These are phyloP conservation scores for Zosterops lateralis DNA, from an alignment of 2,113 vertebrate species.

Conservation along the genomic window DNA sequence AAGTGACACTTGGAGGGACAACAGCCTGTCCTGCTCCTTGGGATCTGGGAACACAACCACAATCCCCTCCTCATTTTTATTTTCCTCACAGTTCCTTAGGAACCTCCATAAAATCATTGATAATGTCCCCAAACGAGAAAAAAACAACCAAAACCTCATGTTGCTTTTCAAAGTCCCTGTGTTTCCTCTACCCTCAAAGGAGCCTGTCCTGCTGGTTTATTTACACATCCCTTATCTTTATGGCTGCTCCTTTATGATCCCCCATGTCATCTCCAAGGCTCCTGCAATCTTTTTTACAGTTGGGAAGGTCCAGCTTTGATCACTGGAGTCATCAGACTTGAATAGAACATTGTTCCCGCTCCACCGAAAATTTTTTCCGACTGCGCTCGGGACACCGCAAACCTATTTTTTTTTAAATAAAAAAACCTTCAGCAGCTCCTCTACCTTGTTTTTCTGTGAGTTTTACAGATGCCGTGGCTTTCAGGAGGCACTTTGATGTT, in stretches of 20 bases:
- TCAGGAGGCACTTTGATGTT: constrained; percentile 28
- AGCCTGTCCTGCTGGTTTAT: background rate
- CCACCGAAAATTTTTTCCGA: constrained; percentile 22
- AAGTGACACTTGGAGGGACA: background rate
- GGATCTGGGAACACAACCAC: background rate
- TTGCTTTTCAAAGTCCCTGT: constrained; percentile 31
- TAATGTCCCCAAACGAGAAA: background rate
- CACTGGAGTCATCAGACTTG: constrained; percentile 41
- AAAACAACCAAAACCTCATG: background rate
- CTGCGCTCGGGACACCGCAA: background rate
- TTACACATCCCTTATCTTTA: constrained; percentile 46
- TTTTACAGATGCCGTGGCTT: constrained; percentile 8
- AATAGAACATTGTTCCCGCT: constrained; percentile 42
- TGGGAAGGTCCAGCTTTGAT: constrained; percentile 65
- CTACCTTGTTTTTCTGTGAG: background rate
- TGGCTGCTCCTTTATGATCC: constrained; percentile 17
- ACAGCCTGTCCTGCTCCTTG: background rate
- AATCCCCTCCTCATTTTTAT: background rate
- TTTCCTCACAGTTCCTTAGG: background rate
- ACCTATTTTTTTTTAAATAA: background rate
- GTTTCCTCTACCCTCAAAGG: background rate
- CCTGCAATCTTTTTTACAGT: constrained; percentile 11
- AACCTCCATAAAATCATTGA: background rate
- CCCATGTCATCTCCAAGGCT: constrained; percentile 46
- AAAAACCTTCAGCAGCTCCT: background rate